These are phyloP conservation scores for Centropristis striata DNA, from an alignment of 2,113 vertebrate genomes.

Conservation along the genomic window DNA sequence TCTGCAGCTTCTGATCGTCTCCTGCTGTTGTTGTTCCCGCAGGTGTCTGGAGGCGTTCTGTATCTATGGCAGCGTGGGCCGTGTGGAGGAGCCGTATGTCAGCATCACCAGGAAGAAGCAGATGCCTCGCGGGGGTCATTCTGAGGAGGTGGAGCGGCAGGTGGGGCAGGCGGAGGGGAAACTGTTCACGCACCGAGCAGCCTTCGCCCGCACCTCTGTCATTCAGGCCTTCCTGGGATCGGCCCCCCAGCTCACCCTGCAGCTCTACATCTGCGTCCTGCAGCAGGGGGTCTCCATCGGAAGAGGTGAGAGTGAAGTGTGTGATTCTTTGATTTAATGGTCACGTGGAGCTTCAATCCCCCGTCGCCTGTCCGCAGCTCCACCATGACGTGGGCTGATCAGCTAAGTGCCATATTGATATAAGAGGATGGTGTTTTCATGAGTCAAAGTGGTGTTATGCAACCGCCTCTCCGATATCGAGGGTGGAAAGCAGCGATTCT, in stretches of 20 bases:
- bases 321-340: not conserved
- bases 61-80: slow-evolving; percentile 90
- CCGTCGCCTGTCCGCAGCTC: slow-evolving; percentile 2
- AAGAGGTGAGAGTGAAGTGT: slow-evolving; percentile 87
- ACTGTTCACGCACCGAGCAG: slow-evolving; percentile 93
- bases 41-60: slow-evolving; percentile 97
- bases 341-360: not conserved
- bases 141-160: slow-evolving; percentile 94
- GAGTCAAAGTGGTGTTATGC: slow-evolving; percentile 70
- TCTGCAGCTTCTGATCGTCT: not conserved
- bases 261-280: slow-evolving; percentile 94
- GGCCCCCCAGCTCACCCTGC: slow-evolving; percentile 96
- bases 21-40: slow-evolving; percentile 43
- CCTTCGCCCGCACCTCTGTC: slow-evolving; percentile 94
- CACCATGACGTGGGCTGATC: slow-evolving; percentile 61
- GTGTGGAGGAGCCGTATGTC: slow-evolving; percentile 96
- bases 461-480: slow-evolving; percentile 44
- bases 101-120: slow-evolving; percentile 97
- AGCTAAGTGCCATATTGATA: slow-evolving; percentile 56
- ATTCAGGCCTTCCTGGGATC: slow-evolving; percentile 98
- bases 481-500: slow-evolving; percentile 43
- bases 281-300: slow-evolving; percentile 88
- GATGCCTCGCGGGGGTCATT: slow-evolving; percentile 90
- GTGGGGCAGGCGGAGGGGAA: slow-evolving; percentile 97
- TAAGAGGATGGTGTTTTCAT: slow-evolving; percentile 65